Evolutionary conservation across 2,113 vertebrate species (phyloP).

Genomic region (Isichthys henryi): DNA sequence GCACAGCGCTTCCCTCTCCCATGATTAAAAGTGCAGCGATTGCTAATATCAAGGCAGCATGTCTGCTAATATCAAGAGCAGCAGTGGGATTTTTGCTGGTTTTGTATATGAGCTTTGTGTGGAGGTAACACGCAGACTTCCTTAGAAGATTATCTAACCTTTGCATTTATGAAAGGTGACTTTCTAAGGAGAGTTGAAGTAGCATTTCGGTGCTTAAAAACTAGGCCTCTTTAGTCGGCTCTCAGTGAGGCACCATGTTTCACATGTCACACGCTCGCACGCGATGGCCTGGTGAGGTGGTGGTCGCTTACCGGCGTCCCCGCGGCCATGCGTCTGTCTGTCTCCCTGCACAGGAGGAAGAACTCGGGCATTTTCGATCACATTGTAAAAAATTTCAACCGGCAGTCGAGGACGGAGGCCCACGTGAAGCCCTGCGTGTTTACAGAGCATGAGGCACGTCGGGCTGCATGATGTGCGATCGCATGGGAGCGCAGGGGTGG

Average conservation of each 20-base stretch:
- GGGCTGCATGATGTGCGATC: background rate
- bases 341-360: constrained; percentile 15
- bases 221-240: background rate
- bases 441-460: background rate
- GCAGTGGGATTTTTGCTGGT: background rate
- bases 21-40: background rate
- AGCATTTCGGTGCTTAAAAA: background rate
- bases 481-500: background rate
- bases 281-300: background rate
- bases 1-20: background rate
- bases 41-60: background rate
- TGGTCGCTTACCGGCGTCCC: background rate
- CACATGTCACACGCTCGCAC: background rate
- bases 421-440: background rate
- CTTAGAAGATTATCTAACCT: background rate
- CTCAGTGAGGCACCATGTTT: background rate
- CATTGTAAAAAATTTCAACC: background rate
- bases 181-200: background rate
- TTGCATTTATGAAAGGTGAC: background rate
- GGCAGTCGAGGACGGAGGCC: background rate
- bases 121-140: background rate
- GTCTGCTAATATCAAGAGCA: background rate
- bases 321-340: background rate
- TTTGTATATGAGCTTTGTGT: background rate
- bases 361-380: background rate